phyloP scores from a whole-genome alignment of 2,113 vertebrate genomes.

The Paratilapia polleni region DNA sequence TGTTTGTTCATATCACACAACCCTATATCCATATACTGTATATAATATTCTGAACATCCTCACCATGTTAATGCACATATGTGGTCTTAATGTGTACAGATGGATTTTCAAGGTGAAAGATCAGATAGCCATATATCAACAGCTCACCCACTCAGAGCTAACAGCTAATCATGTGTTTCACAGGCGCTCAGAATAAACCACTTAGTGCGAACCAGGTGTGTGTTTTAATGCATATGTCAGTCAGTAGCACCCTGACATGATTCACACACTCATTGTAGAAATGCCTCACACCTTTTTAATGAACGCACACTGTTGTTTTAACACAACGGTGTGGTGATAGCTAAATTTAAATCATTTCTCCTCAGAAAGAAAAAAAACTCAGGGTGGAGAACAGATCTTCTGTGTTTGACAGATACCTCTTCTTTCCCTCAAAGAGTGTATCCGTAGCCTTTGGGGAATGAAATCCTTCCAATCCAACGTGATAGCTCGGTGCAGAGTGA shows the following conservation, averaged over 20 bases:
- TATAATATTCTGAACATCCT: neutral
- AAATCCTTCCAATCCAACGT: slow-evolving; percentile 5
- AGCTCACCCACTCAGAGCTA: neutral
- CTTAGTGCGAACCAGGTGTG: slow-evolving; percentile 36
- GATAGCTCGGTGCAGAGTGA: neutral
- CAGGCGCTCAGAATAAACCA: slow-evolving; percentile 40
- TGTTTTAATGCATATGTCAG: slow-evolving; percentile 33
- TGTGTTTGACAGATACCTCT: neutral
- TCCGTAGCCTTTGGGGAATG: slow-evolving; percentile 1
- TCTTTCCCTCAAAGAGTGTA: neutral
- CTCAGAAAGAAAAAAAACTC: neutral
- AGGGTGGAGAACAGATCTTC: neutral
- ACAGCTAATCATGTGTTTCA: slow-evolving; percentile 33
- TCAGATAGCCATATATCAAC: neutral
- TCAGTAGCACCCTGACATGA: neutral
- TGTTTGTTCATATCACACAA: neutral
- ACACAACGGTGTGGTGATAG: neutral
- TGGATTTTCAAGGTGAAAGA: slow-evolving; percentile 6
- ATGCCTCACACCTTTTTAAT: neutral
- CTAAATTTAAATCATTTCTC: neutral
- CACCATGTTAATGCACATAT: neutral
- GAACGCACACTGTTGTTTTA: neutral
- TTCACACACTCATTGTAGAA: slow-evolving; percentile 4
- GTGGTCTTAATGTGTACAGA: neutral
- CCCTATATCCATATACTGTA: neutral